Evolutionary conservation across 2,888 invertebrate species (phyloP).

Genomic region (Leistus spinibarbis): DNA sequence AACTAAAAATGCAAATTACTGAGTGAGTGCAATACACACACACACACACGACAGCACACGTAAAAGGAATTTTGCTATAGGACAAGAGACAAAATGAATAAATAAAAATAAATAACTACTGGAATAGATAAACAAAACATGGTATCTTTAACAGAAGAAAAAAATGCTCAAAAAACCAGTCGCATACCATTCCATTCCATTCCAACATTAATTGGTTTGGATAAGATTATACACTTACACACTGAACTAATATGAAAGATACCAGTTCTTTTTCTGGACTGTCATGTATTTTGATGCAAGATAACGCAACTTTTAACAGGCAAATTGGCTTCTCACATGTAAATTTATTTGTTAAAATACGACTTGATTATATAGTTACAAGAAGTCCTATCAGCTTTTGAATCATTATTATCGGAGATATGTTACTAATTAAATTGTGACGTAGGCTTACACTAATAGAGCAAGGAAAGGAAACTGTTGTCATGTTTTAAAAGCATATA

Average conservation of each 20-base stretch:
- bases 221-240: conserved; percentile 5
- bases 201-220: conserved; percentile 14
- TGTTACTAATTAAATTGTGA: not conserved
- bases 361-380: not conserved
- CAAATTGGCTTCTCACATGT: conserved; percentile 32
- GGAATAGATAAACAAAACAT: conserved; percentile 3
- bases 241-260: conserved; percentile 8
- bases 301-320: conserved; percentile 35
- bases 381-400: not conserved
- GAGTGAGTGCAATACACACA: conserved; percentile 1
- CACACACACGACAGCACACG: not conserved
- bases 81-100: not conserved
- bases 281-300: conserved; percentile 10
- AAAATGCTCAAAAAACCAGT: conserved; percentile 3
- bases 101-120: not conserved
- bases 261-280: not conserved
- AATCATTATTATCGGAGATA: not conserved
- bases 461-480: not conserved
- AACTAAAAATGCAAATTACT: conserved; percentile 7
- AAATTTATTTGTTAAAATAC: conserved; percentile 27
- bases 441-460: not conserved
- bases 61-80: not conserved
- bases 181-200: conserved; percentile 4
- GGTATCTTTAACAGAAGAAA: not conserved
- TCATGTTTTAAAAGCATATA: not conserved